phyloP scores from a whole-genome alignment of 2,113 vertebrate species.

The Pao palembangensis region DNA sequence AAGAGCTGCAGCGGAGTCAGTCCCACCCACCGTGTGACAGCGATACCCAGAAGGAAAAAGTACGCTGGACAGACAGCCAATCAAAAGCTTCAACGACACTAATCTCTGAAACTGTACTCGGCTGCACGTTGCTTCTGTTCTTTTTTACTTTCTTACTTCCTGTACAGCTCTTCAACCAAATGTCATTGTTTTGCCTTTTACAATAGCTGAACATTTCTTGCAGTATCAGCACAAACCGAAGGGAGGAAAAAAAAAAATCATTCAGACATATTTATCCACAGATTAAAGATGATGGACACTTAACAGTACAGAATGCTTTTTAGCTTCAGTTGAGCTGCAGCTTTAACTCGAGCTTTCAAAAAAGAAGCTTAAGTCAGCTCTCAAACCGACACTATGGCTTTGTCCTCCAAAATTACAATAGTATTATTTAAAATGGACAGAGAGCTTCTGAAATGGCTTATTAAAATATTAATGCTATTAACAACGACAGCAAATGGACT shows the following conservation, averaged over 20 bases:
- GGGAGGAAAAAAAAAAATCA: conserved; percentile 52
- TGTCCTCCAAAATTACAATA: conserved; percentile 43
- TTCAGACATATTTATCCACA: conserved; percentile 61
- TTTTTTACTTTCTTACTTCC: conserved; percentile 7
- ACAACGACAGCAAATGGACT: conserved; percentile 39
- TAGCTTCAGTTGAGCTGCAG: conserved; percentile 48
- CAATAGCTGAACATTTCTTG: conserved; percentile 39
- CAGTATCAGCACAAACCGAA: conserved; percentile 48
- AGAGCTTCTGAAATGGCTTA: conserved; percentile 37
- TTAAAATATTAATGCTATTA: conserved; percentile 55
- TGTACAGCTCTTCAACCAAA: conserved; percentile 35
- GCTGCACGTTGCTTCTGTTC: conserved; percentile 21
- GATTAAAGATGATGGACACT: conserved; percentile 68
- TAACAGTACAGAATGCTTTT: conserved; percentile 50
- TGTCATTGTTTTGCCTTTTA: conserved; percentile 38
- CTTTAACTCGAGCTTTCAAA: conserved; percentile 46
- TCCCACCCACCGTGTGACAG: conserved; percentile 36
- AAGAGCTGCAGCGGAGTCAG: conserved; percentile 17
- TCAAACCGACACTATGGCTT: conserved; percentile 37
- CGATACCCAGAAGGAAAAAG: conserved; percentile 25
- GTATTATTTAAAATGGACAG: conserved; percentile 39
- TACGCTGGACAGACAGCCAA: conserved; percentile 3
- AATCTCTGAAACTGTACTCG: conserved; percentile 43
- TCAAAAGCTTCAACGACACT: conserved; percentile 29
- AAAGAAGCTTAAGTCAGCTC: conserved; percentile 51